These are phyloP conservation scores for Propsilocerus akamusi DNA, from an alignment of 1,140 invertebrate genomes.

Conservation along the genomic window DNA sequence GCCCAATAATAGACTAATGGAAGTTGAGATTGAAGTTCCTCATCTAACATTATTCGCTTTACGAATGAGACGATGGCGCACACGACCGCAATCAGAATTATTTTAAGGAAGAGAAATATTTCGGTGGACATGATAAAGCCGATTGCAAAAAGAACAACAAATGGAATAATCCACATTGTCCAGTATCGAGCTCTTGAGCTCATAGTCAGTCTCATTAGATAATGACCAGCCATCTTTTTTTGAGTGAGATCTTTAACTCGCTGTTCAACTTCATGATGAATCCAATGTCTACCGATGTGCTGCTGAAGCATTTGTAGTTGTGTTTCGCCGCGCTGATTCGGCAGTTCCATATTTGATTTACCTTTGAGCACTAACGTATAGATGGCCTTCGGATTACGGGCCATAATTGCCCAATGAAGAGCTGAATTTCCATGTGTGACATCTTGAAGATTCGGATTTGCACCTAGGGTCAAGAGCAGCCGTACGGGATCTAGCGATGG, in stretches of 20 bases:
- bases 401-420: slow-evolving; percentile 81
- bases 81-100: slow-evolving; percentile 45
- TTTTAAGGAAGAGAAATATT: slow-evolving; percentile 52
- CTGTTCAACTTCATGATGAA: slow-evolving; percentile 48
- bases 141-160: slow-evolving; percentile 64
- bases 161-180: slow-evolving; percentile 67
- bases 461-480: slow-evolving; percentile 78
- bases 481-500: slow-evolving; percentile 61
- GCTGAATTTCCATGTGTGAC: slow-evolving; percentile 75
- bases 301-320: slow-evolving; percentile 45
- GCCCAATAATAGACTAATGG: slow-evolving; percentile 78
- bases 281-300: slow-evolving; percentile 40
- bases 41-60: slow-evolving; percentile 59
- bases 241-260: slow-evolving; percentile 34
- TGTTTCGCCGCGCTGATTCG: slow-evolving; percentile 54
- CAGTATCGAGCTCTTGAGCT: slow-evolving; percentile 63
- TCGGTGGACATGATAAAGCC: slow-evolving; percentile 61
- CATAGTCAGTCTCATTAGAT: slow-evolving; percentile 35
- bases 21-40: slow-evolving; percentile 58
- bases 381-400: slow-evolving; percentile 71
- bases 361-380: slow-evolving; percentile 63
- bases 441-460: slow-evolving; percentile 64
- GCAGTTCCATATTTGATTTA: slow-evolving; percentile 39
- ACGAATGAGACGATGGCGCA: slow-evolving; percentile 46
- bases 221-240: slow-evolving; percentile 15